Evolutionary conservation across 2,113 vertebrate genomes (phyloP), one percentile per base, ranked within the genome.

Genomic region (Tricholaema leucomelas): DNA sequence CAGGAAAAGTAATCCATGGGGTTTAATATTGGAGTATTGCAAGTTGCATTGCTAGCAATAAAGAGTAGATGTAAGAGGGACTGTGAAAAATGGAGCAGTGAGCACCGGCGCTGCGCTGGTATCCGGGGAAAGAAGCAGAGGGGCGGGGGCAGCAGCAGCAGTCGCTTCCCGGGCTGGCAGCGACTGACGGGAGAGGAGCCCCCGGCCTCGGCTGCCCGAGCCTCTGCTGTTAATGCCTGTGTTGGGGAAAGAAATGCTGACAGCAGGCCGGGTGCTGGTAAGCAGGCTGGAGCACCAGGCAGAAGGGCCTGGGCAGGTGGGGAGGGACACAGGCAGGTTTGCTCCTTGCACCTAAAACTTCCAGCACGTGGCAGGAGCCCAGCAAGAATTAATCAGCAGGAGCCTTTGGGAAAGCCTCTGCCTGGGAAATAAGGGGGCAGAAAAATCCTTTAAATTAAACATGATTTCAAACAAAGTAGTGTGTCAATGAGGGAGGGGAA

Each of bases 401-500:
- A 94, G 96, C 91, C 92, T 92, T 91, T 95, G 77, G 82, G 93
- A 91, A 93, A 93, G 88, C 71, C 56, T 96, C 91, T 93, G 93
- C 91, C 91, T 92, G 90, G 92, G 88, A 96, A 96, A 93, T 87
- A 92, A 91, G 88, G 92, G 93, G 70, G 67, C 87, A 73, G 96
- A 85, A 94, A 93, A 93, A 85, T 85, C 93, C 86, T 95, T 94
- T 94, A 93, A 92, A 89, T 96, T 91, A 96, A 92, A 89, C 92
- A 76, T 94, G 85, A 96, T 96, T 96, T 96, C 92, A 92, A 96
- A 91, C 92, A 96, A 93, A 96, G 92, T 91, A 84, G 84, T 48
- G 75, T 70, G 87, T 95, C 88, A 79, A 59, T 66, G 4, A 66
- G 8, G 46, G 7, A 0, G 14, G 5, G 18, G 10, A 30, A 5